These are phyloP conservation scores for Lordiphosa clarofinis DNA, from an alignment of 1,140 invertebrate species.

Conservation along the genomic window DNA sequence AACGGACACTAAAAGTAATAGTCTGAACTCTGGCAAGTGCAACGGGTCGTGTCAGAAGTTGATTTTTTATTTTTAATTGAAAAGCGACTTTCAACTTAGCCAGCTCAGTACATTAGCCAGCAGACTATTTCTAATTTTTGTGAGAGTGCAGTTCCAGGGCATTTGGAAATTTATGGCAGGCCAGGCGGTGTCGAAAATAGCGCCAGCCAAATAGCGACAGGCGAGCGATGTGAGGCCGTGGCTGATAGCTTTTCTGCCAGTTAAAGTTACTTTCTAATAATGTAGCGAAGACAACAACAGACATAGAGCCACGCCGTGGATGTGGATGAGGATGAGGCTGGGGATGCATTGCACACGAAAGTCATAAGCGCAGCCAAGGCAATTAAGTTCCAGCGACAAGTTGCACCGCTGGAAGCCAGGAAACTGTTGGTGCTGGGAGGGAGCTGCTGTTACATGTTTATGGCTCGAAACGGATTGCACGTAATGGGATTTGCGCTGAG, in stretches of 20 bases:
- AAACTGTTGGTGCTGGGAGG: constrained; percentile 33
- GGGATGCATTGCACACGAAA: constrained; percentile 74
- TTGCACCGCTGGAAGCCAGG: constrained; percentile 73
- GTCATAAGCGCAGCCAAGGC: constrained; percentile 74
- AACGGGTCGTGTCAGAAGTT: constrained; percentile 56
- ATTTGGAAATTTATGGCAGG: constrained; percentile 72
- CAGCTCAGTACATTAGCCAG: constrained; percentile 53
- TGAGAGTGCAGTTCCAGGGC: constrained; percentile 59
- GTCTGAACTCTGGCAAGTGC: constrained; percentile 49
- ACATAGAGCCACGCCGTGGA: constrained; percentile 1
- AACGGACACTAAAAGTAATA: constrained; percentile 15
- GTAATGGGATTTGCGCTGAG: constrained; percentile 75
- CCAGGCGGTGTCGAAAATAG: constrained; percentile 71
- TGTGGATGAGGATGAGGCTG: constrained; percentile 30
- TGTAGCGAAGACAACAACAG: constrained; percentile 34
- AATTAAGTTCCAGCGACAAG: constrained; percentile 77
- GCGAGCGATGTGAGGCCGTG: constrained; percentile 41
- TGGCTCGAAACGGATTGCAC: constrained; percentile 76
- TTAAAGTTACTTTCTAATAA: constrained; percentile 72
- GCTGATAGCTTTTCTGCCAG: constrained; percentile 61
- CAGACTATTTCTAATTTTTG: constrained; percentile 14
- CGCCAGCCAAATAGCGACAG: constrained; percentile 41
- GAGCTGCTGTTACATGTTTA: constrained; percentile 71
- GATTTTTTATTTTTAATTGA: too few species aligned
- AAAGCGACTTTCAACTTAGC: too few species aligned